Evolutionary conservation across 2,888 invertebrate species (phyloP).

Genomic region (Agrochola lychnidis): DNA sequence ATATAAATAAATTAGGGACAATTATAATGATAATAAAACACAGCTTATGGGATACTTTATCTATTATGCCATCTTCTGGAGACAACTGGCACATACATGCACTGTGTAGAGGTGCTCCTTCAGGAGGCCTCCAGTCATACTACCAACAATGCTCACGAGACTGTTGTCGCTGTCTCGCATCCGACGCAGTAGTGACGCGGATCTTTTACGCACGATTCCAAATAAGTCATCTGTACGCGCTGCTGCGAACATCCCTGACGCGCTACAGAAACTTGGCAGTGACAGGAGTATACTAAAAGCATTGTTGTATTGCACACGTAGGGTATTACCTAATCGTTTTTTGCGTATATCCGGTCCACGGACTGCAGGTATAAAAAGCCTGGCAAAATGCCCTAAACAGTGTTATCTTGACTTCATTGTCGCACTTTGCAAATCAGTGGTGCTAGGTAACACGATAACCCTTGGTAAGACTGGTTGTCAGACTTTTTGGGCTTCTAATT

Average conservation of each 20-base stretch:
- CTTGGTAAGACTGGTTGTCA: too few species aligned
- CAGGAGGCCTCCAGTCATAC: background rate
- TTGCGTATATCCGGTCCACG: background rate
- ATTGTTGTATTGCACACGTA: conserved; percentile 1
- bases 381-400: background rate
- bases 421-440: background rate
- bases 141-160: background rate
- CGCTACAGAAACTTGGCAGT: background rate
- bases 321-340: background rate
- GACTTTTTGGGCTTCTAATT: too few species aligned
- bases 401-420: background rate
- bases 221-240: background rate
- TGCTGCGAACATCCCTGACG: background rate
- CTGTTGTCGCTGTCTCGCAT: background rate
- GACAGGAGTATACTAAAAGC: background rate
- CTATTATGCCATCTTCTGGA: too few species aligned
- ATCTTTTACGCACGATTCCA: background rate
- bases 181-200: background rate
- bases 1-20: too few species aligned
- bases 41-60: too few species aligned
- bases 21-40: too few species aligned
- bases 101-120: too few species aligned
- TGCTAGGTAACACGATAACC: too few species aligned
- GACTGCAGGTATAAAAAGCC: background rate
- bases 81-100: too few species aligned